Evolutionary conservation across 2,888 invertebrate species (phyloP).

Genomic region (Aphelenchoides bicaudatus): DNA sequence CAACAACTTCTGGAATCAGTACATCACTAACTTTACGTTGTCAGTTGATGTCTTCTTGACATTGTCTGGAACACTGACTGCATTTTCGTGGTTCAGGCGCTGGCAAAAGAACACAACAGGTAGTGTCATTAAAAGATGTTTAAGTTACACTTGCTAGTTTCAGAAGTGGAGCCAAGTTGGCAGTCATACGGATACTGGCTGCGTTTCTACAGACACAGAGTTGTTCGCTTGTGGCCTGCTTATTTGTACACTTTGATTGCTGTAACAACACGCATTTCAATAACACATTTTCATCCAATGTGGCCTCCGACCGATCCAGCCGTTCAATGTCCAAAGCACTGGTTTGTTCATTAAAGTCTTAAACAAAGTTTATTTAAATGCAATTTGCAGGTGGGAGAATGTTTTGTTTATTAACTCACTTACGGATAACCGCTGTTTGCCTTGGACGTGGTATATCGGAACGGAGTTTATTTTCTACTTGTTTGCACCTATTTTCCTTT

Average conservation of each 20-base stretch:
- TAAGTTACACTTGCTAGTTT: conserved; percentile 7
- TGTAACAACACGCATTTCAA: conserved; percentile 52
- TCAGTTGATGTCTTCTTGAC: conserved; percentile 55
- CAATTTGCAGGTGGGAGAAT: conserved; percentile 32
- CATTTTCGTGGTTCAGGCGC: conserved; percentile 58
- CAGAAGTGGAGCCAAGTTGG: conserved; percentile 56
- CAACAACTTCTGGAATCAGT: conserved; percentile 55
- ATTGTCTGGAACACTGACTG: conserved; percentile 53
- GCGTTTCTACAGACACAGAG: conserved; percentile 56
- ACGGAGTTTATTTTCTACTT: conserved; percentile 60
- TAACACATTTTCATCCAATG: conserved; percentile 59
- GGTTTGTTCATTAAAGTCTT: conserved; percentile 33
- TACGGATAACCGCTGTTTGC: conserved; percentile 57
- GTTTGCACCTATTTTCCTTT: conserved; percentile 58
- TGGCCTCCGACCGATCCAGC: conserved; percentile 60
- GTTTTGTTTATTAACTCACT: conserved; percentile 33
- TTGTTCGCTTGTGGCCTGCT: conserved; percentile 59
- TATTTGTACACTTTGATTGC: conserved; percentile 57
- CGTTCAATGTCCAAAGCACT: conserved; percentile 57
- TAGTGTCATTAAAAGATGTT: conserved; percentile 19
- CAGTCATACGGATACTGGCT: conserved; percentile 58
- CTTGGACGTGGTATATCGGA: conserved; percentile 61
- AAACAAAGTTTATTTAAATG: not conserved
- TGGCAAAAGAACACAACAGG: conserved; percentile 58
- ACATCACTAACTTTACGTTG: conserved; percentile 60